Percentiles rank a stretch among this genome's conserved stretches.
These are phyloP conservation scores for Cacatua alba DNA, from an alignment of 2,113 vertebrate species.

Conservation along the genomic window DNA sequence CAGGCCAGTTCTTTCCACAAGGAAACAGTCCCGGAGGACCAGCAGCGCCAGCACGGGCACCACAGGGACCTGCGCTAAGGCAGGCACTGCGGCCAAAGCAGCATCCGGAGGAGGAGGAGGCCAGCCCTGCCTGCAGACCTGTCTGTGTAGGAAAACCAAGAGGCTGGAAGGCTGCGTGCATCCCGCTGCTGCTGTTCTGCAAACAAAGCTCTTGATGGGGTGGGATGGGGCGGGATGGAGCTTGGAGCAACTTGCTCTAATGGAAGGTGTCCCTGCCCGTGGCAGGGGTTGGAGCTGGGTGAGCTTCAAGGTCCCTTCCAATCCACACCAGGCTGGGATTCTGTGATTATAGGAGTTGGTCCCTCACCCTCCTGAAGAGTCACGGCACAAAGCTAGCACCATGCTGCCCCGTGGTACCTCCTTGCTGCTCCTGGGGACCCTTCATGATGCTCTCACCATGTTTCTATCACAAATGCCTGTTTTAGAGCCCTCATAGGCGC, in stretches of 20 bases:
- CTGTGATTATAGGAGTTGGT: background rate
- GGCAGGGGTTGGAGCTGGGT: background rate
- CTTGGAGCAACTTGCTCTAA: background rate
- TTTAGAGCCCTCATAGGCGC: rapidly evolving
- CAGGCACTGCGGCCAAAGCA: rapidly evolving
- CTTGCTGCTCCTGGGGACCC: background rate
- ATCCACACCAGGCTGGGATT: background rate
- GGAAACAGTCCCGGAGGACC: background rate
- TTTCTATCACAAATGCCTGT: background rate
- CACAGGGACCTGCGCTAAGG: rapidly evolving
- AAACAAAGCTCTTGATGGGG: background rate
- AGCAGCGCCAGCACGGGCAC: background rate
- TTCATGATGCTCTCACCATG: background rate
- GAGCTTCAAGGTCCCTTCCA: background rate
- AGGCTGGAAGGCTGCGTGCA: background rate
- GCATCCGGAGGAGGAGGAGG: background rate
- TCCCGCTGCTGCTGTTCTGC: background rate
- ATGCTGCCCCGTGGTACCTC: background rate
- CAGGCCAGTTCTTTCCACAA: background rate
- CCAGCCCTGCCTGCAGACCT: background rate
- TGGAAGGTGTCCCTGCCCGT: background rate
- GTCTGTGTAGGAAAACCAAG: background rate
- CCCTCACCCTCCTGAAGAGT: background rate
- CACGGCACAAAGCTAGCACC: rapidly evolving
- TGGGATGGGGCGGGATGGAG: background rate